phyloP scores from a whole-genome alignment of 2,888 invertebrate genomes.

The Eupithecia vulgata region DNA sequence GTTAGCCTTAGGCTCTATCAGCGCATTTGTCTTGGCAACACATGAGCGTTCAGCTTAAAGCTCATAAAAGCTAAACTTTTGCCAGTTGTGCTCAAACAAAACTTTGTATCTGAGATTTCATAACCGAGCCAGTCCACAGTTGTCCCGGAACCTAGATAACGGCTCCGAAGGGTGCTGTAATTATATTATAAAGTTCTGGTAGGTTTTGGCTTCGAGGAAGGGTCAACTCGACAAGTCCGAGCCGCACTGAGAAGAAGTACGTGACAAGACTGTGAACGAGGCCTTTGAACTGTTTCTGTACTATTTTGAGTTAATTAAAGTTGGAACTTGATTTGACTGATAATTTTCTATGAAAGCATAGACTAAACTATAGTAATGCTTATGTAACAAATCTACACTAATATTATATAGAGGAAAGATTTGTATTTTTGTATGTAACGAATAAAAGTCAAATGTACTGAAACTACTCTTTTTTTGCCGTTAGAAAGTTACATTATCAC shows the following conservation, averaged over 20 bases:
- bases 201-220: slow-evolving; percentile 57
- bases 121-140: slow-evolving; percentile 4
- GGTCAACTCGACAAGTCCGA: slow-evolving; percentile 75
- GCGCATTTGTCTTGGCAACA: neutral
- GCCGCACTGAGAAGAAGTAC: slow-evolving; percentile 27
- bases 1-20: neutral
- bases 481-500: no score
- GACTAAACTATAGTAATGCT: no score
- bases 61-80: slow-evolving; percentile 1
- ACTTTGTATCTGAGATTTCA: slow-evolving; percentile 23
- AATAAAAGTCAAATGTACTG: no score
- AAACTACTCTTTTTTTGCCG: no score
- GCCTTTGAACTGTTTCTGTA: slow-evolving; percentile 6
- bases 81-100: slow-evolving; percentile 13
- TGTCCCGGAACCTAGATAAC: slow-evolving; percentile 56
- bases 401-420: no score
- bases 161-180: slow-evolving; percentile 77
- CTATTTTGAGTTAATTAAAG: slow-evolving; percentile 7
- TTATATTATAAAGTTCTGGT: slow-evolving; percentile 82
- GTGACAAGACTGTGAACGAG: slow-evolving; percentile 15
- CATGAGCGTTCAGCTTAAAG: neutral
- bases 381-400: no score
- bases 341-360: no score
- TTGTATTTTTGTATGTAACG: no score
- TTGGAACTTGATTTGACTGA: neutral